Percentiles rank a stretch among this genome's conserved stretches.
phyloP scores from a whole-genome alignment of 2,113 vertebrate genomes.

The Gorilla gorilla region DNA sequence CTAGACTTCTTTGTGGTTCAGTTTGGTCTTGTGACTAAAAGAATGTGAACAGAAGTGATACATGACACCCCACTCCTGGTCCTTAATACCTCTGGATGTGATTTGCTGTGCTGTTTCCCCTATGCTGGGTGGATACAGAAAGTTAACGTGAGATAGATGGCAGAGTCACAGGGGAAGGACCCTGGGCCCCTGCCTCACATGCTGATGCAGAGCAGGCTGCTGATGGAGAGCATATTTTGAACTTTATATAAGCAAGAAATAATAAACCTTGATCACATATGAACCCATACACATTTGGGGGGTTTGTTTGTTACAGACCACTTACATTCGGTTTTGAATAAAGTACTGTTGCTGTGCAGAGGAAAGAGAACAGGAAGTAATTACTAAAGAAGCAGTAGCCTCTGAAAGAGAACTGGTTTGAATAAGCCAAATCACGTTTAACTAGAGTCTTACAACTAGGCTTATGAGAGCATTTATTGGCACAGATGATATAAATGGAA shows the following conservation, averaged over 20 bases:
- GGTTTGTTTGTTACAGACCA: neutral
- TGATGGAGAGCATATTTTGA: neutral
- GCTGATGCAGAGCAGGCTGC: neutral
- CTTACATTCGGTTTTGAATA: neutral
- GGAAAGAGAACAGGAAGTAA: neutral
- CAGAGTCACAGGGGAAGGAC: neutral
- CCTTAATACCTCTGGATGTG: neutral
- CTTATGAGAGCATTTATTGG: neutral
- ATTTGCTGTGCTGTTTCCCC: neutral
- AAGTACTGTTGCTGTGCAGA: neutral
- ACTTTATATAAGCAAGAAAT: neutral
- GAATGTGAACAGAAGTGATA: neutral
- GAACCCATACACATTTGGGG: neutral
- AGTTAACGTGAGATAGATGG: no score
- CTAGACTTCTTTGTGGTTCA: neutral
- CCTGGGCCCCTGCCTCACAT: neutral
- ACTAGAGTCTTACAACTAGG: constrained; percentile 38
- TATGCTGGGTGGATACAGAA: neutral
- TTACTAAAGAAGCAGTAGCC: neutral
- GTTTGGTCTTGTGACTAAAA: neutral
- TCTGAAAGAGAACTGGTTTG: constrained; percentile 29
- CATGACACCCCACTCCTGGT: neutral
- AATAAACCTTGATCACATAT: neutral
- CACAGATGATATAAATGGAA: constrained; percentile 22
- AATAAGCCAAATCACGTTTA: constrained; percentile 36